These are phyloP conservation scores for Chloromyia formosa DNA, from an alignment of 2,888 invertebrate genomes.

Conservation along the genomic window DNA sequence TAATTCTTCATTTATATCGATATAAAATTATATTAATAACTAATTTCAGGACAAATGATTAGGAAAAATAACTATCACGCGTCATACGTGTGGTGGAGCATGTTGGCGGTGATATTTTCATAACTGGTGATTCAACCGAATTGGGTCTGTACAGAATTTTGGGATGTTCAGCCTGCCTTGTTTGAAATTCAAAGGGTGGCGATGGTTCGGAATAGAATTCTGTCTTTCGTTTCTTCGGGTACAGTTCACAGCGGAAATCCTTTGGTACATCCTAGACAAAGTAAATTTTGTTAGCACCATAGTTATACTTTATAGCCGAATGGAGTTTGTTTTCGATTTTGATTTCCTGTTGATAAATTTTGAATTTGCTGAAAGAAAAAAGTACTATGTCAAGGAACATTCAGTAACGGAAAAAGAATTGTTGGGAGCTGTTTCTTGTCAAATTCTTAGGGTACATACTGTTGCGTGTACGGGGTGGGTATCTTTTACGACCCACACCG, in stretches of 20 bases:
- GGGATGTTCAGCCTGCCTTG: conserved; percentile 54
- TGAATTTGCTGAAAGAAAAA: too few relatives aligned
- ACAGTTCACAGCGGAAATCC: conserved; percentile 52
- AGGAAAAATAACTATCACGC: conserved; percentile 62
- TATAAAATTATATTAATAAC: too few relatives aligned
- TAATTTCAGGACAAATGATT: conserved; percentile 17
- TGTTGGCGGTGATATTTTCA: conserved; percentile 56
- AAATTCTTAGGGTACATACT: too few relatives aligned
- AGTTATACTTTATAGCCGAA: conserved; percentile 28
- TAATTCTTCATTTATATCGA: too few relatives aligned
- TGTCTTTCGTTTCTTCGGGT: conserved; percentile 55
- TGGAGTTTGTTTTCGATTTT: neutral
- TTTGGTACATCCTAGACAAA: conserved; percentile 52
- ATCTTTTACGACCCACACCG: too few relatives aligned
- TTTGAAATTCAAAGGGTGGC: conserved; percentile 54
- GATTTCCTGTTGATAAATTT: conserved; percentile 17
- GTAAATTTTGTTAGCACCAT: conserved; percentile 32
- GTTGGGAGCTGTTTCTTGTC: too few relatives aligned
- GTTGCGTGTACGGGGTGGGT: too few relatives aligned
- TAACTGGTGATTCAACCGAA: neutral
- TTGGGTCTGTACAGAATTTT: conserved; percentile 6
- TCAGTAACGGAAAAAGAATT: too few relatives aligned
- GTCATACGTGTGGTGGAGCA: conserved; percentile 57
- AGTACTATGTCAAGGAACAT: too few relatives aligned
- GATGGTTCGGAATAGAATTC: conserved; percentile 53